Evolutionary conservation across 2,113 vertebrate genomes (phyloP), one percentile per base, ranked within the genome.

Genomic region (Oncorhynchus mykiss): DNA sequence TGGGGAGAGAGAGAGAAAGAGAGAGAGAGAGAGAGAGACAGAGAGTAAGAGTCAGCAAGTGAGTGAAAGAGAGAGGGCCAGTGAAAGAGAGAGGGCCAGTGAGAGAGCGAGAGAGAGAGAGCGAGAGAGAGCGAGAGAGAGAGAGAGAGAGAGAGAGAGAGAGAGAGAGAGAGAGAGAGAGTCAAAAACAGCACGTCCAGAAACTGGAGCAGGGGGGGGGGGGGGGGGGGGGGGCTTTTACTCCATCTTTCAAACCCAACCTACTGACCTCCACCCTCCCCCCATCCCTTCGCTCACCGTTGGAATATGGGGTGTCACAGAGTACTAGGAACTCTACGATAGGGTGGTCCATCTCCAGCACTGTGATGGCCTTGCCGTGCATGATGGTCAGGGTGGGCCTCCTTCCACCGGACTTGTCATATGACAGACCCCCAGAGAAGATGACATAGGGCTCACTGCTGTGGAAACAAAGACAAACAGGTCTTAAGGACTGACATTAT

Each of bases 291-390:
- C 5, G 90, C 95, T 95, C 88, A 99, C 97, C 98, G 64, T 99
- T 99, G 83, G 95, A 95, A 91, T 99, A 99, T 0, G 98, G 97
- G 29, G 97, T 99, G 88, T 99, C 98, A 76, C 98, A 99, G 78
- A 99, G 95, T 51, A 94, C 96, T 89, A 98, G 92, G 93, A 99
- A 99, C 90, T 99, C 98, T 70, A 99, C 98, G 69, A 99, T 98
- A 49, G 97, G 96, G 80, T 98, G 95, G 91, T 99, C 97, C 98
- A 99, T 99, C 93, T 99, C 97, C 83, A 99, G 94, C 81, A 98
- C 97, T 34, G 96, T 98, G 88, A 99, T 96, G 79, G 97, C 95
- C 87, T 99, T 99, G 82, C 97, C 97, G 83, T 99, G 98, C 97
- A 99, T 99, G 88, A 99, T 99, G 79, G 98, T 99, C 87, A 99